phyloP scores from a whole-genome alignment of 2,888 invertebrate genomes.

The Eupithecia subumbrata region DNA sequence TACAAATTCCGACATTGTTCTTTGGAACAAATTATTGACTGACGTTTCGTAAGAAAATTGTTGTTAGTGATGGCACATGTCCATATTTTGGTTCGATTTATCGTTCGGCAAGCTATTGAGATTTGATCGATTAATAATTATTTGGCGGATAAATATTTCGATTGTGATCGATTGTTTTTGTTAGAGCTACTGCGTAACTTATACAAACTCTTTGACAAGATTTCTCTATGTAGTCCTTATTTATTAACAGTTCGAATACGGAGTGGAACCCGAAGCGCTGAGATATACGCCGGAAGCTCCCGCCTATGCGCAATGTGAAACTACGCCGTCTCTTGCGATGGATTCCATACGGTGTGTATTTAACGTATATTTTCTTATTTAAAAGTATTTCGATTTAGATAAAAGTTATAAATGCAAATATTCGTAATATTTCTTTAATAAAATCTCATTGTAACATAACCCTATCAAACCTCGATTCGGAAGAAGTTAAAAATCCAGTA shows the following conservation, averaged over 20 bases:
- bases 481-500: too few relatives aligned
- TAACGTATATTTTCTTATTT: background rate
- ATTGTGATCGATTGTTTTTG: background rate
- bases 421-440: too few relatives aligned
- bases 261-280: conserved; percentile 90
- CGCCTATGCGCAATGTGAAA: conserved; percentile 85
- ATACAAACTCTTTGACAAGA: background rate
- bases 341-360: conserved; percentile 80
- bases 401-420: too few relatives aligned
- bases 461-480: too few relatives aligned
- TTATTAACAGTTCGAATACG: conserved; percentile 87
- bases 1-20: background rate
- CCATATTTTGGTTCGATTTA: conserved; percentile 10
- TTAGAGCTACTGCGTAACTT: background rate
- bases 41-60: conserved; percentile 14
- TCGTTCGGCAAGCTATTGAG: background rate
- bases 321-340: conserved; percentile 77
- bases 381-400: too few relatives aligned
- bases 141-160: too few relatives aligned
- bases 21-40: conserved; percentile 26
- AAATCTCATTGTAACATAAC: too few relatives aligned
- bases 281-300: conserved; percentile 87
- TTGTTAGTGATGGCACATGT: conserved; percentile 26
- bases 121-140: background rate
- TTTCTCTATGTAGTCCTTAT: background rate